Conservation (phyloP, 2,888 invertebrate species). For the Andricus curvator region DNA sequence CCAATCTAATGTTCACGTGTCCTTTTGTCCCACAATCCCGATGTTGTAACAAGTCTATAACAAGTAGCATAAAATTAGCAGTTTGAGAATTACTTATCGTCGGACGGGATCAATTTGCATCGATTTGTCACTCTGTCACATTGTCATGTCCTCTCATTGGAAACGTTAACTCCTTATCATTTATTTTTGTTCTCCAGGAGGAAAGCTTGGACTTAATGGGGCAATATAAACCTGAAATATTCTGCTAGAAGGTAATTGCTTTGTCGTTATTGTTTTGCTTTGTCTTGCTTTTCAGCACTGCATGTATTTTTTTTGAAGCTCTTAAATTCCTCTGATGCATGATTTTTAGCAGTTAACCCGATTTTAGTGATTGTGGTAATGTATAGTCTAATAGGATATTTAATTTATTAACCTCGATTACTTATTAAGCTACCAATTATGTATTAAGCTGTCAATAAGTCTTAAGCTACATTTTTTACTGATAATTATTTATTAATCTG, state of each 20-base stretch:
- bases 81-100: not conserved
- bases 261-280: slow-evolving; percentile 76
- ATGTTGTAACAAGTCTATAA: not conserved
- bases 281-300: slow-evolving; percentile 54
- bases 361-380: not conserved
- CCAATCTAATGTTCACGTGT: not conserved
- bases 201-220: slow-evolving; percentile 88
- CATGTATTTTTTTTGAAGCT: slow-evolving; percentile 50
- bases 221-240: slow-evolving; percentile 89
- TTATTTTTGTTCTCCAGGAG: slow-evolving; percentile 83
- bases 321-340: not conserved
- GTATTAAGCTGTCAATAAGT: not conserved
- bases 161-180: slow-evolving; percentile 77
- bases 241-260: slow-evolving; percentile 85
- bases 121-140: slow-evolving; percentile 40
- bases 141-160: slow-evolving; percentile 52
- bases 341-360: slow-evolving; percentile 10
- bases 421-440: not conserved
- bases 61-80: not conserved
- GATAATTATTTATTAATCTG: not conserved
- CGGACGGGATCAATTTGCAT: slow-evolving; percentile 18
- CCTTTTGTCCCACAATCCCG: not conserved
- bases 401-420: not conserved
- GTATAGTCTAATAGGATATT: not conserved
- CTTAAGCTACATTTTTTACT: not conserved